Percentiles rank a stretch among this genome's conserved stretches.
Evolutionary conservation across 92 coral and sea anemone genomes (phyloP).

Genomic region (Palythoa grandis): DNA sequence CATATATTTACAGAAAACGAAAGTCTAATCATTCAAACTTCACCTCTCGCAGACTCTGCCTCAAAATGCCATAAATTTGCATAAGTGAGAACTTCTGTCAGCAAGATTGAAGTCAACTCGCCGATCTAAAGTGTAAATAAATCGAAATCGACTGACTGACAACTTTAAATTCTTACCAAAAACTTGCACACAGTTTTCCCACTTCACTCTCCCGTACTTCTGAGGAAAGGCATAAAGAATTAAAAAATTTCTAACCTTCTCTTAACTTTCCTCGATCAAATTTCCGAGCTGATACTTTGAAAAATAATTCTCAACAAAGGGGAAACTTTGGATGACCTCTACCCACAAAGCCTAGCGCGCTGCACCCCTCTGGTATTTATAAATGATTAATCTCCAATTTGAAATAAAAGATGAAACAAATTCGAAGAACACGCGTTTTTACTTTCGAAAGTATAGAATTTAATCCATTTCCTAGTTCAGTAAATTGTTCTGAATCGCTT

Average conservation of each 20-base stretch:
- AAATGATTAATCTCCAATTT: slow-evolving; percentile 47
- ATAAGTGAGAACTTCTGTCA: slow-evolving; percentile 88
- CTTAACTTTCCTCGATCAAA: slow-evolving; percentile 68
- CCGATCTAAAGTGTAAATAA: slow-evolving; percentile 48
- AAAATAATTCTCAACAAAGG: slow-evolving; percentile 72
- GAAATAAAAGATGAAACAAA: slow-evolving; percentile 39
- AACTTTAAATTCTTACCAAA: slow-evolving; percentile 27
- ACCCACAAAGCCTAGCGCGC: slow-evolving; percentile 90
- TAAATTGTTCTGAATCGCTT: neutral
- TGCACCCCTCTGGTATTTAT: slow-evolving; percentile 74
- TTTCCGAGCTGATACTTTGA: slow-evolving; percentile 72
- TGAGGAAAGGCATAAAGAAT: slow-evolving; percentile 50
- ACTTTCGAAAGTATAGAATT: slow-evolving; percentile 30
- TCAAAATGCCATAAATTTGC: slow-evolving; percentile 87
- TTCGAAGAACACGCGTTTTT: slow-evolving; percentile 22
- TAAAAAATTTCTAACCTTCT: slow-evolving; percentile 67
- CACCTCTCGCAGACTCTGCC: slow-evolving; percentile 67
- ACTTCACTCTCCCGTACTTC: slow-evolving; percentile 47
- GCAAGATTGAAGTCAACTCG: slow-evolving; percentile 79
- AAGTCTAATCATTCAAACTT: slow-evolving; percentile 58
- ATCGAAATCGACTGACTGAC: slow-evolving; percentile 27
- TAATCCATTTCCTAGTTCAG: slow-evolving; percentile 15
- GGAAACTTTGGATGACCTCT: slow-evolving; percentile 84
- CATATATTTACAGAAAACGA: slow-evolving; percentile 17
- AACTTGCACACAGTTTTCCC: slow-evolving; percentile 41